Evolutionary conservation across 2,797 vertebrate species (phyloP).

Genomic region (Melanotaenia nigrans): DNA sequence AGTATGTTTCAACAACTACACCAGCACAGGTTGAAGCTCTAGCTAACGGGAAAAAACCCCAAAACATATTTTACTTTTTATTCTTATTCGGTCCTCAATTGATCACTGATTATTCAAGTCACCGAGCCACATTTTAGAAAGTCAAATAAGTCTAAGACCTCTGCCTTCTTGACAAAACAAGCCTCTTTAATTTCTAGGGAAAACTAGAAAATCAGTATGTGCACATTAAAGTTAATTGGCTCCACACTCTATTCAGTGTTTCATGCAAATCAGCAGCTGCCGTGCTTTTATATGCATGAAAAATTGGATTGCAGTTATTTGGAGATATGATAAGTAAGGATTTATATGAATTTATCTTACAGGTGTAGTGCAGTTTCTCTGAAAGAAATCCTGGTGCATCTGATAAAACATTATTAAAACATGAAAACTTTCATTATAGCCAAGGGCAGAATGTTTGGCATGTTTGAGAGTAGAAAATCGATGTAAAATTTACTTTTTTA

Average conservation of each 20-base stretch:
- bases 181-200: not conserved
- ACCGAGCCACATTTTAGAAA: not conserved
- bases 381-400: not conserved
- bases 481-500: not conserved
- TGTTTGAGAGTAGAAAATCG: not conserved
- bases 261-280: not conserved
- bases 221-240: constrained; percentile 11
- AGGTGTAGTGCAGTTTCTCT: not conserved
- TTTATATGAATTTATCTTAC: not conserved
- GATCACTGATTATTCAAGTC: not conserved
- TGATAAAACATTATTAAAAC: constrained; percentile 1
- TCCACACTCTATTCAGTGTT: not conserved
- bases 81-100: not conserved
- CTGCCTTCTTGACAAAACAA: constrained; percentile 18
- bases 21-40: not conserved
- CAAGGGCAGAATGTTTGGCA: constrained; percentile 1
- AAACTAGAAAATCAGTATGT: constrained; percentile 4
- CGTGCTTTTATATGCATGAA: not conserved
- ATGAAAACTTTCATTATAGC: not conserved
- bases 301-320: not conserved
- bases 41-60: constrained; percentile 3
- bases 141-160: constrained; percentile 9
- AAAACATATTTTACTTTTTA: not conserved
- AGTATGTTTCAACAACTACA: not conserved
- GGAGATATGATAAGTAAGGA: not conserved